Evolutionary conservation across 1,140 invertebrate genomes (phyloP).

Genomic region (Andrena cerasifolii): DNA sequence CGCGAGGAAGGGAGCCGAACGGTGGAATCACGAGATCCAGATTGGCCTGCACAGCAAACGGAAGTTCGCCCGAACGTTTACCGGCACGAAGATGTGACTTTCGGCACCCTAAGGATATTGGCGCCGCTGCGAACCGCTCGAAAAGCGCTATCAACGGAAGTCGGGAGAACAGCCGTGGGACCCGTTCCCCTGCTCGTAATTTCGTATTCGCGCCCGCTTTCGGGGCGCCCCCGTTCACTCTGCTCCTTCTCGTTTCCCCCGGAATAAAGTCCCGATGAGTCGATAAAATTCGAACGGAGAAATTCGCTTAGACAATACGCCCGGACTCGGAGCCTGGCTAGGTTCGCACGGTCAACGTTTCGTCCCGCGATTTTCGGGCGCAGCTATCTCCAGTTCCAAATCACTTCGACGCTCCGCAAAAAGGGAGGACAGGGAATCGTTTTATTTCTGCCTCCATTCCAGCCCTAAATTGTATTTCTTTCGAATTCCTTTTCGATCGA

Average conservation of each 20-base stretch:
- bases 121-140: conserved; percentile 22
- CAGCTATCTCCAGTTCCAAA: background rate
- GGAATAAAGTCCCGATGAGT: conserved; percentile 59
- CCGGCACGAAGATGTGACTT: conserved; percentile 17
- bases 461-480: no score
- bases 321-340: background rate
- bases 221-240: background rate
- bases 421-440: background rate
- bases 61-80: conserved; percentile 26
- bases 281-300: conserved; percentile 60
- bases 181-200: conserved; percentile 59
- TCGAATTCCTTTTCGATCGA: background rate
- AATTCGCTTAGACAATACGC: conserved; percentile 39
- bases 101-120: conserved; percentile 33
- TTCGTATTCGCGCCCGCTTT: conserved; percentile 54
- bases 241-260: background rate
- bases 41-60: background rate
- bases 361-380: background rate
- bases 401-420: background rate
- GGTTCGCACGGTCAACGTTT: conserved; percentile 1
- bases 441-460: background rate
- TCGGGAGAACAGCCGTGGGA: conserved; percentile 45
- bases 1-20: background rate
- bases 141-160: conserved; percentile 45
- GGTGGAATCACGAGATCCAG: background rate